Evolutionary conservation across 2,797 vertebrate species (phyloP).

Genomic region (Cyclopterus lumpus): DNA sequence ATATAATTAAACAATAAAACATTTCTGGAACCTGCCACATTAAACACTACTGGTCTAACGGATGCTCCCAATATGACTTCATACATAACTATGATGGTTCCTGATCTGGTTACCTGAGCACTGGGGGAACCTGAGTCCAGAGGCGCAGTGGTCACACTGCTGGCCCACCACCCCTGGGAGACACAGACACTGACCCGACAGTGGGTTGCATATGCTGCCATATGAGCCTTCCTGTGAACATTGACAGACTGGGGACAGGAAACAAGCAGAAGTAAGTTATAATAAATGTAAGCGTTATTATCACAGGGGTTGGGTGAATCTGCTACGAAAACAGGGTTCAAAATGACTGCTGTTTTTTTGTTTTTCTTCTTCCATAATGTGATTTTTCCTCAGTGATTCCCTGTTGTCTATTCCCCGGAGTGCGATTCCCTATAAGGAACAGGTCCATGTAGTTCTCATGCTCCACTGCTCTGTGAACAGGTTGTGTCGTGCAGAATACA

Average conservation of each 20-base stretch:
- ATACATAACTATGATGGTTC: neutral
- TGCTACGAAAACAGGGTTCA: conserved; percentile 2
- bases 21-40: no score
- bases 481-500: conserved; percentile 6
- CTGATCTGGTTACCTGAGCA: conserved; percentile 82
- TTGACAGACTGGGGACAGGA: conserved; percentile 82
- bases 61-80: neutral
- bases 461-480: conserved; percentile 39
- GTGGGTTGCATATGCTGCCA: conserved; percentile 75
- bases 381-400: conserved; percentile 35
- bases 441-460: conserved; percentile 37
- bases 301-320: neutral
- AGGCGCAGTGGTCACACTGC: conserved; percentile 86
- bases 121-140: conserved; percentile 82
- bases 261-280: neutral
- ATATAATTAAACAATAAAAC: neutral
- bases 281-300: neutral
- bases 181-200: conserved; percentile 88
- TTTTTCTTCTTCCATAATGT: conserved; percentile 2
- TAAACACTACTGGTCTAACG: neutral
- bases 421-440: conserved; percentile 50
- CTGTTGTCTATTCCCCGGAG: conserved; percentile 49
- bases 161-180: conserved; percentile 81
- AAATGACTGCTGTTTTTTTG: conserved; percentile 9
- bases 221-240: conserved; percentile 86